A percentile compares a stretch with the other conserved stretches of the same genome.
phyloP scores from a whole-genome alignment of 2,888 invertebrate genomes.

The Dynastes tityus region DNA sequence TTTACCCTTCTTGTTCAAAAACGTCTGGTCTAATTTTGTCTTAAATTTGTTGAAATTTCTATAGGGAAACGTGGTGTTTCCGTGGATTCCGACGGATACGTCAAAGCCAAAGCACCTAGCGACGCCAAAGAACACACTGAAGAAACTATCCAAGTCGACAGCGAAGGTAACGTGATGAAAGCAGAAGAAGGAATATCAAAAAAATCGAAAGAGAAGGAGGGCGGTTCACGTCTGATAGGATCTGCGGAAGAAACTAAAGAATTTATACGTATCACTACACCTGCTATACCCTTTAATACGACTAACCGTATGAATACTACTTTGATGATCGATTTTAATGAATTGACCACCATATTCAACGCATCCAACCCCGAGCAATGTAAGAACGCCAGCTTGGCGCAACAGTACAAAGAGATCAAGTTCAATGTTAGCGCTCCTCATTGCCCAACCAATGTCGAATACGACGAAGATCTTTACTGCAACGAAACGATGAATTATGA shows the following conservation, averaged over 20 bases:
- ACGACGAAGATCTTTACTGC: constrained; percentile 42
- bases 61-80: constrained; percentile 31
- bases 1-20: no score
- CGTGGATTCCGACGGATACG: background rate
- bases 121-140: constrained; percentile 10
- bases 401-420: constrained; percentile 19
- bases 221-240: no score
- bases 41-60: background rate
- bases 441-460: constrained; percentile 42
- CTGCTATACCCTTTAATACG: no score
- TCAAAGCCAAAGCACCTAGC: background rate
- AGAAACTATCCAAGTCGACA: constrained; percentile 22
- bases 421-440: constrained; percentile 32
- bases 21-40: background rate
- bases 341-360: background rate
- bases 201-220: background rate
- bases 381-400: constrained; percentile 29
- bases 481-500: constrained; percentile 29
- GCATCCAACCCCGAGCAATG: constrained; percentile 10
- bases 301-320: no score
- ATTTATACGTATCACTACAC: no score
- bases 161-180: constrained; percentile 23
- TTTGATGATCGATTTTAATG: no score
- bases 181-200: background rate
- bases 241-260: no score